phyloP scores from a whole-genome alignment of 2,888 invertebrate genomes.

The Callinectes sapidus region DNA sequence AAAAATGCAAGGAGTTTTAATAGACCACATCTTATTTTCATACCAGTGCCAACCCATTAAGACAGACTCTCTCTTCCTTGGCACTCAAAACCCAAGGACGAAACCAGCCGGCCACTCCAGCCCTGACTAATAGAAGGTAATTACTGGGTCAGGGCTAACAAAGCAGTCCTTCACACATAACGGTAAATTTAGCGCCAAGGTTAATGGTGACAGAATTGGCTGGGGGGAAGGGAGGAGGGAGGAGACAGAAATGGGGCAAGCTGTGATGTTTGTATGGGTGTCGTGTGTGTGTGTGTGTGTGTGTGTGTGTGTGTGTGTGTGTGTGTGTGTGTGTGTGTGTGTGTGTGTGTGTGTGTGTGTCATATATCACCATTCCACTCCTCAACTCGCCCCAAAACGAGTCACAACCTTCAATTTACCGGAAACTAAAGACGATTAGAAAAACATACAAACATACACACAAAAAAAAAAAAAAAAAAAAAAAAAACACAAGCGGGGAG shows the following conservation, averaged over 20 bases:
- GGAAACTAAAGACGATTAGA: neutral
- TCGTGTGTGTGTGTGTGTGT: neutral
- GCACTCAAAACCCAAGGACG: neutral
- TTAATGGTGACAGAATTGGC: neutral
- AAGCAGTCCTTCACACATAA: neutral
- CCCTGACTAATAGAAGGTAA: neutral
- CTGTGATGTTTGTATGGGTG: neutral
- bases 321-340: constrained; percentile 25
- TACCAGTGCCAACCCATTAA: neutral
- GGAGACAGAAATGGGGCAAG: neutral
- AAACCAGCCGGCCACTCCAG: neutral
- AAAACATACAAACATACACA: neutral
- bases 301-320: constrained; percentile 22
- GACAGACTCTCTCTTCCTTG: too few relatives aligned
- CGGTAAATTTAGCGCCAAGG: constrained; percentile 25
- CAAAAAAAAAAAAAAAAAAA: neutral
- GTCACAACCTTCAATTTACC: neutral
- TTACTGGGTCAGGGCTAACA: neutral
- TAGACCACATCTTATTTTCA: neutral
- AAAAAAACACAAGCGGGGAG: too few relatives aligned
- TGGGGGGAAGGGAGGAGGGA: neutral
- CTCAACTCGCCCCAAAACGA: neutral
- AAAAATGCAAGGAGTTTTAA: neutral
- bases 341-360: constrained; percentile 24
- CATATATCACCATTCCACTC: neutral